Percentiles rank a stretch among this genome's conserved stretches.
phyloP scores from a whole-genome alignment of 2,797 vertebrate genomes.

The Xenops minutus region DNA sequence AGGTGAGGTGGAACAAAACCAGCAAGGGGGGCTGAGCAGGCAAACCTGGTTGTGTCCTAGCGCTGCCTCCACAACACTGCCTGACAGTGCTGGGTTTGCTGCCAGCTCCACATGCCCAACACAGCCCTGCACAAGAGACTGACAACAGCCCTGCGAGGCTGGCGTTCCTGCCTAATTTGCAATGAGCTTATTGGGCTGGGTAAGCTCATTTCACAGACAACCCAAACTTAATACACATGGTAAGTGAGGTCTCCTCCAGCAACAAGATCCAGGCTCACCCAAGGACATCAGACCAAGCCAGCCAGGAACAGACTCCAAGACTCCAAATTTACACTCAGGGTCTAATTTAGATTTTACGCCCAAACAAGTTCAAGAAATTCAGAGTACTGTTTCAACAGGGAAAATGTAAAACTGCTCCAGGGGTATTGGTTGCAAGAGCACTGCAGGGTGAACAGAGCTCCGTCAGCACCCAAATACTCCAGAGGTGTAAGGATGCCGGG shows the following conservation, averaged over 20 bases:
- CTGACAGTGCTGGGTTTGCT: background rate
- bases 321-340: conserved; percentile 26
- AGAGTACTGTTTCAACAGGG: conserved; percentile 16
- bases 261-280: background rate
- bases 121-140: background rate
- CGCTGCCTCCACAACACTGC: background rate
- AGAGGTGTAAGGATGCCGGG: fast-evolving
- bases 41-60: background rate
- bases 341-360: conserved; percentile 62
- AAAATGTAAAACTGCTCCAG: background rate
- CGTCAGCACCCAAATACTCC: background rate
- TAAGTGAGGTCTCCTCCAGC: background rate
- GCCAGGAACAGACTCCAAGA: conserved; percentile 23
- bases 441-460: background rate
- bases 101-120: background rate
- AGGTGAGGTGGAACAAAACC: background rate
- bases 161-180: background rate
- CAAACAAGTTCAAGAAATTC: conserved; percentile 58
- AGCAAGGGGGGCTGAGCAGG: background rate
- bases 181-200: background rate
- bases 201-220: background rate
- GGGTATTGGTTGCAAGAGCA: background rate
- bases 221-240: background rate
- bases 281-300: background rate
- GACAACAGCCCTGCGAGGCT: background rate